Conservation (phyloP, 2,113 vertebrate species). For the Sylvilagus bachmani region DNA sequence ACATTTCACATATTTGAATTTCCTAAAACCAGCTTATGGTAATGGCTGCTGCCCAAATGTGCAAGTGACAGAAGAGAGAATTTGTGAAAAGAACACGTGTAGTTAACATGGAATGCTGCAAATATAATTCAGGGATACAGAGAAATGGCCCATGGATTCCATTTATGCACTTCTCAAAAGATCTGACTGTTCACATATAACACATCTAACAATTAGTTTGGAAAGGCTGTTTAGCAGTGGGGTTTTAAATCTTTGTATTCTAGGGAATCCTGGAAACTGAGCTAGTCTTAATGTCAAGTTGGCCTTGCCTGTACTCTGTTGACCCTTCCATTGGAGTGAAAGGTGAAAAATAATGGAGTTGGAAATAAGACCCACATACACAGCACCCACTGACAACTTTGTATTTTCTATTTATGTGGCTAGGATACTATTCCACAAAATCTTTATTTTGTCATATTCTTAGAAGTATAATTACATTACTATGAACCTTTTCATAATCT, state of each 20-base stretch:
- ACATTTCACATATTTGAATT: constrained; percentile 36
- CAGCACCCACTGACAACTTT: constrained; percentile 37
- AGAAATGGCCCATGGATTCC: neutral
- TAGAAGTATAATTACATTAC: neutral
- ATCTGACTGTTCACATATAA: neutral
- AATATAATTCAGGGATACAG: neutral
- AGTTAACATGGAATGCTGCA: constrained; percentile 58
- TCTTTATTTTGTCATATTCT: neutral
- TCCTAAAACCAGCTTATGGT: constrained; percentile 68
- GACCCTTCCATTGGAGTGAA: neutral
- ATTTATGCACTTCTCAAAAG: neutral
- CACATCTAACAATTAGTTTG: neutral
- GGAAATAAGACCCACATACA: neutral
- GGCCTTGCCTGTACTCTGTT: neutral
- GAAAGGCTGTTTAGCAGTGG: neutral
- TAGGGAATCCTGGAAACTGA: neutral
- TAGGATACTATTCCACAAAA: constrained; percentile 11
- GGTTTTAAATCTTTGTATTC: neutral
- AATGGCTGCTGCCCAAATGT: constrained; percentile 71
- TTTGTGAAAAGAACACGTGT: constrained; percentile 65
- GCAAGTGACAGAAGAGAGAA: constrained; percentile 64
- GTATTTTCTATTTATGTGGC: neutral
- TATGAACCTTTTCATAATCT: neutral
- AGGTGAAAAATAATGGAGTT: neutral
- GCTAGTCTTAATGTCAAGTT: constrained; percentile 25